Percentiles rank a stretch among this genome's conserved stretches.
Conservation (phyloP, 92 coral and sea anemone species). For the Anthopleura xanthogrammica region DNA sequence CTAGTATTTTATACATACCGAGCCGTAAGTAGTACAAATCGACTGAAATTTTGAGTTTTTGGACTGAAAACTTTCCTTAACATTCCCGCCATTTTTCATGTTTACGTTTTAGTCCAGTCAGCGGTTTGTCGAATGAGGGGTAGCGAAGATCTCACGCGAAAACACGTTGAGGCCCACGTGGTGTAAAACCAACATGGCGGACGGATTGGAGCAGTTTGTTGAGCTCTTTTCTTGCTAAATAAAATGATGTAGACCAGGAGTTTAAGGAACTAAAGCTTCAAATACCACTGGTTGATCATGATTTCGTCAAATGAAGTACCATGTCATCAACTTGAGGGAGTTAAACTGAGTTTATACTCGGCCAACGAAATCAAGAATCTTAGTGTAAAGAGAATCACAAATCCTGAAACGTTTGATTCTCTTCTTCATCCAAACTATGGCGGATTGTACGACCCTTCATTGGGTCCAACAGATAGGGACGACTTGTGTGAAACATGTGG, state of each 20-base stretch:
- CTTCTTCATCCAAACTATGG: slow-evolving; percentile 86
- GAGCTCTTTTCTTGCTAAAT: background rate
- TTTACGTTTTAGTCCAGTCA: slow-evolving; percentile 27
- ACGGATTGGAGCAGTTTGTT: background rate
- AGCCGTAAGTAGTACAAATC: background rate
- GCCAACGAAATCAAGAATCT: slow-evolving; percentile 76
- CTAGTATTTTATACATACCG: slow-evolving; percentile 8
- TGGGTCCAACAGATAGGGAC: slow-evolving; percentile 95
- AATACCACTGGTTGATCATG: slow-evolving; percentile 58
- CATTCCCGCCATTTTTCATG: slow-evolving; percentile 62
- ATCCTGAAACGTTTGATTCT: slow-evolving; percentile 86
- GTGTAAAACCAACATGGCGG: slow-evolving; percentile 46
- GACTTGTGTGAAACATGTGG: slow-evolving; percentile 95
- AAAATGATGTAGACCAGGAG: background rate
- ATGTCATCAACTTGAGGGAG: slow-evolving; percentile 74
- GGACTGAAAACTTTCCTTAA: background rate
- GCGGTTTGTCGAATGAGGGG: slow-evolving; percentile 26
- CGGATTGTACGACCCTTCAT: slow-evolving; percentile 89
- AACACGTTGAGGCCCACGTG: slow-evolving; percentile 24
- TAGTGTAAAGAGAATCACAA: slow-evolving; percentile 84
- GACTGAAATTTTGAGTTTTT: background rate
- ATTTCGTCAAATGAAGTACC: slow-evolving; percentile 67
- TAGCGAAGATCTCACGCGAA: slow-evolving; percentile 16
- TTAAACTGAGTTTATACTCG: slow-evolving; percentile 72
- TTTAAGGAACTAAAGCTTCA: background rate